Percentiles rank a stretch among this genome's conserved stretches.
phyloP scores from a whole-genome alignment of 2,113 vertebrate genomes.

The Leptobrachium leishanense region DNA sequence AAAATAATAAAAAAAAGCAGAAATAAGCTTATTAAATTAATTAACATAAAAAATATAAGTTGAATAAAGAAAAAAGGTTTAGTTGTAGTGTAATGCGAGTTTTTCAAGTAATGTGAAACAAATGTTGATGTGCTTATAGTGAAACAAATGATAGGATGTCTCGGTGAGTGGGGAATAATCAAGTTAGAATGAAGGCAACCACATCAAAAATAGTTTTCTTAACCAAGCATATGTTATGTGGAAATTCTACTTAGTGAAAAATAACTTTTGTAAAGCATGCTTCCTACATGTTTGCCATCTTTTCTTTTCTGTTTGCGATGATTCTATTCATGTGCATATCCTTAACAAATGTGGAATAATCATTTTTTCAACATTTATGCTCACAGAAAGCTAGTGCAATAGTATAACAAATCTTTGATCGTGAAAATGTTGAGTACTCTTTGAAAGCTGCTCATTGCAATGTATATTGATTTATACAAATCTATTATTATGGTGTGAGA shows the following conservation, averaged over 20 bases:
- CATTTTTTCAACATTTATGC: too few species aligned
- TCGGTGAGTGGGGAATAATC: background rate
- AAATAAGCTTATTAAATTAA: background rate
- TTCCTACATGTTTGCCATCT: background rate
- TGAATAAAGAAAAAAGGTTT: background rate
- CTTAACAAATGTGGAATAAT: too few species aligned
- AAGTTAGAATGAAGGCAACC: background rate
- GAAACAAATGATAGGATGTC: background rate
- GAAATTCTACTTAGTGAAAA: background rate
- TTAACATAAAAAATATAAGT: background rate
- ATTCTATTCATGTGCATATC: background rate
- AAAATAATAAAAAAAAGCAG: background rate
- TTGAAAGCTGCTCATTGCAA: too few species aligned
- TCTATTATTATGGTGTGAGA: too few species aligned
- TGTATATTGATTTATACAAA: too few species aligned
- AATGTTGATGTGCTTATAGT: background rate
- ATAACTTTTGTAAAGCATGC: background rate
- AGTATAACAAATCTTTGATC: too few species aligned
- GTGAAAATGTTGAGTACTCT: too few species aligned
- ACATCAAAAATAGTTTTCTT: background rate
- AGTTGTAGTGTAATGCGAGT: background rate
- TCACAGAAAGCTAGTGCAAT: too few species aligned
- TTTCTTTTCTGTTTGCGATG: background rate
- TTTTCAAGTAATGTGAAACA: background rate
- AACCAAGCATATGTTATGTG: background rate